Evolutionary conservation across 2,888 invertebrate species (phyloP), one percentile per base, ranked within the genome.

Genomic region (Napeogenes inachia): DNA sequence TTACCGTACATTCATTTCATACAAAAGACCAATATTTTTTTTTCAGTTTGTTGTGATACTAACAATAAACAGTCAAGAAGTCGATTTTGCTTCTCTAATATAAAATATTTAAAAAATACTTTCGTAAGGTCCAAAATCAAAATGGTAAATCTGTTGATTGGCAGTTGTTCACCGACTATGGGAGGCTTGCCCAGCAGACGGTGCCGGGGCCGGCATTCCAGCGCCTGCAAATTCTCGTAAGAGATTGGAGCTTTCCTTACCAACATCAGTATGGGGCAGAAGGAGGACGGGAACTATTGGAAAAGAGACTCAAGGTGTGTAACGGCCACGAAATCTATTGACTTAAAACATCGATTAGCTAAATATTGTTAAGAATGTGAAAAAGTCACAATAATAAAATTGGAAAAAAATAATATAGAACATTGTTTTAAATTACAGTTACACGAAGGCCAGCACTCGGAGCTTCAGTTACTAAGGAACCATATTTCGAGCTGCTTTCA

Each of bases 241-340:
- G 98, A 58, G 99, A 99, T 87, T 99, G 99, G 99, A 97, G 97
- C 84, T 99, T 96, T 81, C 98, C 99, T 0, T 99, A 99, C 85
- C 98, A 99, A 82, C 94, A 95, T 1, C 91, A 93, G 4, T 99
- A 97, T 84, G 99, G 99, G 0, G 93, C 95, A 0, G 91, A 92
- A 0, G 99, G 99, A 0, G 99, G 99, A 0, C 92, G 94, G 70
- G 92, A 93, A 70, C 95, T 99, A 60, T 89, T 99, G 4, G 93
- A 96, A 68, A 94, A 96, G 72, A 92, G 99, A 65, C 91, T 99
- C 6, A 94, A 95, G 91, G 94, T 96, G 62, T 45, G 56, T 6
- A 45, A 13, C 13, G 35, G 0, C 6, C 6, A 35, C 1, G 32
- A 47, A 47, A n/a, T 4, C 5, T 35, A 35, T 6, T 35, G 35